Conservation (phyloP, 2,113 vertebrate species). For the Sinocyclocheilus rhinocerous region DNA sequence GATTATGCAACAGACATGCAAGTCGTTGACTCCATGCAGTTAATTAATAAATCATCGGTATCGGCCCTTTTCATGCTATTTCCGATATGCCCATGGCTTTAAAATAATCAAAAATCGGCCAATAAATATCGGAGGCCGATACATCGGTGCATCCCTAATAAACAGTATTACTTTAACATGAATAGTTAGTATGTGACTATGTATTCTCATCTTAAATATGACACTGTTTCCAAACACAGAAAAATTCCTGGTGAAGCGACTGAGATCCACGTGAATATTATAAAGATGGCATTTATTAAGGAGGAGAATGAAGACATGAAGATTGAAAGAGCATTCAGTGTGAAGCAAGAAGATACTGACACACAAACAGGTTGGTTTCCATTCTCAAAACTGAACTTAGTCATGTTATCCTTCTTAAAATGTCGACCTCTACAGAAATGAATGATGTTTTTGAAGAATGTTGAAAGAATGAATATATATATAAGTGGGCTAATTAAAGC, state of each 20-base stretch:
- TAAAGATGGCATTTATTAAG: background rate
- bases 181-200: background rate
- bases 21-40: too few relatives aligned
- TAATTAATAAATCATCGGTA: too few relatives aligned
- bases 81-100: too few relatives aligned
- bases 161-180: background rate
- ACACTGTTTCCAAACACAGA: background rate
- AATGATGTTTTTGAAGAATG: too few relatives aligned
- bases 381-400: background rate
- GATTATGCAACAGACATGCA: too few relatives aligned
- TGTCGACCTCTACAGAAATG: too few relatives aligned
- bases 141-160: background rate
- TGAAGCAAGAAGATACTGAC: background rate
- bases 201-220: background rate
- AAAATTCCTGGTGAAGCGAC: background rate
- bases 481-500: too few relatives aligned
- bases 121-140: too few relatives aligned
- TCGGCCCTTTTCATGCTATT: too few relatives aligned
- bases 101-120: too few relatives aligned
- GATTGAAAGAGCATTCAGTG: background rate
- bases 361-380: background rate
- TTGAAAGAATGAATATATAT: too few relatives aligned
- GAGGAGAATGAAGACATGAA: background rate
- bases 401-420: background rate
- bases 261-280: background rate